Evolutionary conservation across 2,888 invertebrate genomes (phyloP), one percentile per base, ranked within the genome.

Genomic region (Drosophila eohydei): DNA sequence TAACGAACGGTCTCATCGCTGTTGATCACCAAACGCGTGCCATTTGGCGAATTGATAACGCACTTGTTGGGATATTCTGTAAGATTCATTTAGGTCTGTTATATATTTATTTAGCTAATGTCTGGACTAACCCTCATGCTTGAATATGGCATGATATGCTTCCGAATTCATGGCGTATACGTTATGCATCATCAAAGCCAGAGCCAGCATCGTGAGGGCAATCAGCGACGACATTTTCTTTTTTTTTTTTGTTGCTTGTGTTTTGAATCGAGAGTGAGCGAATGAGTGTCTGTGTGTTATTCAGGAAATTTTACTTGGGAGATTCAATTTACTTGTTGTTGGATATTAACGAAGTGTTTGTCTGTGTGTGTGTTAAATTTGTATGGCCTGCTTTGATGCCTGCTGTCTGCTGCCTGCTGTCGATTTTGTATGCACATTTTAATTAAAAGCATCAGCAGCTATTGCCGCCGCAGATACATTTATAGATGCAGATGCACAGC

Each of bases 341-440:
- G 3, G 28, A 9, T 30, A 40, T 54, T 54, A 40, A 40, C 40
- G n/a, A 28, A 38, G 28, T 62, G 40, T 51, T 32, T 55, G 40
- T 66, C 64, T 67, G 67, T 65, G 38, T 67, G 66, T 62, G 69
- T 68, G 72, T 68, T 58, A 55, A 57, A 65, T 62, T 54, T 54
- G 59, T 59, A 73, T 48, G 48, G 83, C 69, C 73, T 83, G 60
- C 80, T 54, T 38, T 57, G 79, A 57, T 74, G 57, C 44, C 46
- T 51, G 55, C 8, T 9, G 30, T 6, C 43, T 43, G 43, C 5
- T 71, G 55, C 41, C 44, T 50, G 64, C 67, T 69, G 52, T 59
- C 54, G 55, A 71, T 72, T 80, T 74, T 48, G 63, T 71, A 81
- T 84, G 83, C 88, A 83, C 67, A 79, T 88, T 88, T 85, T 81